Conservation (phyloP, 1,140 invertebrate genomes). For the Conus ventricosus region DNA sequence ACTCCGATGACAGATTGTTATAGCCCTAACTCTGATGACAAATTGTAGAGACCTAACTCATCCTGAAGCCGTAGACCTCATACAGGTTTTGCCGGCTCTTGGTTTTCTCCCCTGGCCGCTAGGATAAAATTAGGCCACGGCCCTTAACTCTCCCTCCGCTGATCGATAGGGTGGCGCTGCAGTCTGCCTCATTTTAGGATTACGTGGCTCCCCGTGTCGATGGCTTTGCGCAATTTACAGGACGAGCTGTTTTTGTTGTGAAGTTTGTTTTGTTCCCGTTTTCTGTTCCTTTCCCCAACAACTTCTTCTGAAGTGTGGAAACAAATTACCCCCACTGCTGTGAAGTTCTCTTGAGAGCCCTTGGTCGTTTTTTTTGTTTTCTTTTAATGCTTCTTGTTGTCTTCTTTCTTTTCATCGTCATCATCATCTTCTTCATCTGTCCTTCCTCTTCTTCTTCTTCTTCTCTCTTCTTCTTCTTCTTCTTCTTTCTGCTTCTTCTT, state of each 20-base stretch:
- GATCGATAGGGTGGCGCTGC: slow-evolving; percentile 5
- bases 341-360: not conserved
- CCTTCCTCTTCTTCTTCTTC: not conserved
- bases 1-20: no score
- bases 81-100: no score
- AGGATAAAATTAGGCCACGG: not conserved
- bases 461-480: not conserved
- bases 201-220: not conserved
- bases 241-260: not conserved
- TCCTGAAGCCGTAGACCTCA: no score
- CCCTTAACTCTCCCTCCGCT: not conserved
- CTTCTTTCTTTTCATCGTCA: not conserved
- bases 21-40: no score
- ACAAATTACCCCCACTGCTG: not conserved
- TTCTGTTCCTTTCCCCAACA: not conserved
- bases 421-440: not conserved
- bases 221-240: not conserved
- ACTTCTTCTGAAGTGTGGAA: not conserved
- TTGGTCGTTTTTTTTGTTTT: not conserved
- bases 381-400: not conserved
- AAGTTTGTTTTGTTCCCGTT: not conserved
- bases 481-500: no score
- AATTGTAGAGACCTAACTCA: no score
- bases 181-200: not conserved
- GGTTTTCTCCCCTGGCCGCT: not conserved